Evolutionary conservation across 1,140 invertebrate genomes (phyloP), one percentile per base, ranked within the genome.

Genomic region (Phenacoccus solenopsis): DNA sequence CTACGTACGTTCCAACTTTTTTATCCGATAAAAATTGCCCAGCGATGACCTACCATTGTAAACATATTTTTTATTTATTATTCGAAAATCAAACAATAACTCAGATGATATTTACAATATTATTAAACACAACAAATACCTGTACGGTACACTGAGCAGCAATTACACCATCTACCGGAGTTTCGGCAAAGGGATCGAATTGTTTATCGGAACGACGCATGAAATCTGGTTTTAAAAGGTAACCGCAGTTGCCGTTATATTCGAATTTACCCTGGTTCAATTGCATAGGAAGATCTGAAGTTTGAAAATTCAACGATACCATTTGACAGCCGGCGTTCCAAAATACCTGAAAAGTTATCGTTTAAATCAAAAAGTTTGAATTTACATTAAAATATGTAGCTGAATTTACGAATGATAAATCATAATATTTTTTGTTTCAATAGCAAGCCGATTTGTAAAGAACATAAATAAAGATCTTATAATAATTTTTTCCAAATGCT

Each of bases 291-390:
- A 99, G 82, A 84, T 99, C 98, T 16, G 96, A 88, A 13, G 97
- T 99, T 86, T 99, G 98, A 82, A 99, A 99, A 83, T 99, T 99
- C n/a, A 99, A 82, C 0, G 98, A 96, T 13, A 99, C 97, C 97
- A 99, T 98, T 82, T 94, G 91, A 77, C 90, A 93, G 71, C 90
- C 90, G 32, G 90, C 91, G 80, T 94, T 94, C 91, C 91, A 94
- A 79, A 94, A 94, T 61, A 93, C 90, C 88, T 90, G 61, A 64
- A 73, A 74, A 70, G 61, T 71, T 69, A 16, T 20, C 27, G 64
- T 22, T n/a, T n/a, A n/a, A n/a, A n/a, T n/a, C n/a, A n/a, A n/a
- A n/a, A n/a, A n/a, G n/a, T n/a, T n/a, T n/a, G n/a, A n/a, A n/a
- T n/a, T n/a, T n/a, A n/a, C n/a, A n/a, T n/a, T n/a, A n/a, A n/a